Base-by-base conservation (phyloP, 1,140 invertebrate species). In the Trachymyrmex cornetzi region DNA sequence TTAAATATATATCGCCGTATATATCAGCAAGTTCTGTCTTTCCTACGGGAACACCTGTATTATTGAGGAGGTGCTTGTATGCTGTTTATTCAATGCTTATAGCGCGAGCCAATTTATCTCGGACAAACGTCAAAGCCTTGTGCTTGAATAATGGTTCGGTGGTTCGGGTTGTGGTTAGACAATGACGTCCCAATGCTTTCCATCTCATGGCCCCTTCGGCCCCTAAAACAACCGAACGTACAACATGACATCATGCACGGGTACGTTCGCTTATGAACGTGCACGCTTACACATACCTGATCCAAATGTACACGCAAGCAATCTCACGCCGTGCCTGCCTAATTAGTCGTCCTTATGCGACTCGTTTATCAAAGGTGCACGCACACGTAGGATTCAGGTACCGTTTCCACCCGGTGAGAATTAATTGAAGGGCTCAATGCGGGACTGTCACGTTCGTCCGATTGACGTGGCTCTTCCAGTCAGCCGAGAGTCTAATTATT, bases 321-420 rank as follows among this genome's bases (percentile, higher is more conserved):
- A 44, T 48, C 57, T 71, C 63, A 71, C 55, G 50, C 30, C 71
- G 38, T 74, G 61, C 77, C 44, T 48, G 44, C 55, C 74, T 85
- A 91, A 91, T 91, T 90, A 86, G 75, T 87, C 89, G 71, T 88
- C 84, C 84, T 89, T 89, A 86, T 87, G 85, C 85, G 77, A 90
- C 86, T 89, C 88, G 71, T 91, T 91, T 91, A 87, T 90, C 88
- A 91, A 89, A 88, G 86, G 55, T 80, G 71, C 59, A 66, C 88
- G 61, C 71, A 81, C 53, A 22, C 19, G 48, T 61, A 71, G 16
- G 27, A 61, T 19, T 30, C n/a, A 14, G 57, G 38, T 61, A 38
- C 50, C 55, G 24, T 72, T 75, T 11, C 71, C 86, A 77, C 48
- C 75, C 24, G 66, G 34, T 53, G 77, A 63, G 48, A 89, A 89